Conservation (phyloP, 2,888 invertebrate species). For the Mesorhabditis sp. region DNA sequence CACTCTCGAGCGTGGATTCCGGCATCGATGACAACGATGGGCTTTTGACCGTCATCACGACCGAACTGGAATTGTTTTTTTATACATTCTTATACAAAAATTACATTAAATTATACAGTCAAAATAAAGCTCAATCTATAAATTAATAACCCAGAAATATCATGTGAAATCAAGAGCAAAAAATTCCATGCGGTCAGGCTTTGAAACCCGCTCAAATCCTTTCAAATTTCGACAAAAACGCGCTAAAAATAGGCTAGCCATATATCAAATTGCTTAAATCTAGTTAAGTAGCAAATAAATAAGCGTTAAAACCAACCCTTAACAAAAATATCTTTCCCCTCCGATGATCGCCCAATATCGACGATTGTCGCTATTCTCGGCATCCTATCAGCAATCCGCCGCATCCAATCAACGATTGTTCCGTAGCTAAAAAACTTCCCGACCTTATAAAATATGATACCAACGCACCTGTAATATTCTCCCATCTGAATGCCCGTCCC, state of each 20-base stretch:
- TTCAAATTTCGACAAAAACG: no score
- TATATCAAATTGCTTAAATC: no score
- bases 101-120: no score
- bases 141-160: no score
- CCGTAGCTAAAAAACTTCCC: neutral
- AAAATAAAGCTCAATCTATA: no score
- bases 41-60: constrained; percentile 40
- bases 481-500: constrained; percentile 38
- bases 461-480: constrained; percentile 38
- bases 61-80: constrained; percentile 38
- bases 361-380: constrained; percentile 39
- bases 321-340: constrained; percentile 49
- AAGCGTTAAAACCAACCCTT: constrained; percentile 36
- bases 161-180: no score
- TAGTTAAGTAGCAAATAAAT: no score
- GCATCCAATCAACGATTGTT: constrained; percentile 27
- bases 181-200: no score
- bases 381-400: constrained; percentile 38
- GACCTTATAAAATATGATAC: neutral
- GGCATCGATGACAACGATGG: constrained; percentile 51
- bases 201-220: no score
- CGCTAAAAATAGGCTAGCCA: no score
- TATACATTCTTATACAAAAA: no score
- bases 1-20: constrained; percentile 54
- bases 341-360: constrained; percentile 45